Base-by-base conservation (phyloP, 1,140 invertebrate genomes). In the Bilobella aurantiaca region DNA sequence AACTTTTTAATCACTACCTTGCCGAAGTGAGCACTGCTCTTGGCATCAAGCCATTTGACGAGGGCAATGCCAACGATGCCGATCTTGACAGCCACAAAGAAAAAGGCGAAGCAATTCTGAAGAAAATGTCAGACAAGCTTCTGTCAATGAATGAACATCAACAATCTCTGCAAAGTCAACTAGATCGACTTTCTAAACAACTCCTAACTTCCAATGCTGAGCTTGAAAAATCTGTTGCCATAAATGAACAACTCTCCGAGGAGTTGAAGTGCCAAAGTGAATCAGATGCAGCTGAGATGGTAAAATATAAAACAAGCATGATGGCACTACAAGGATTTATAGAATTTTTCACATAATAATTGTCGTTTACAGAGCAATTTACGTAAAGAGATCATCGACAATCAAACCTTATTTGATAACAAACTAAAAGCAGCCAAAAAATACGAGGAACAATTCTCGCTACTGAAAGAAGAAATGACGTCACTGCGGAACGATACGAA, bases 131-230 rank as follows among this genome's bases (percentile, higher is more conserved):
- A 62, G 64, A 64, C 32, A 57, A 65, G 34, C 14, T 66, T n/a
- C n/a, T n/a, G n/a, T n/a, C n/a, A 1, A 29, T 69, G 1, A 71
- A 66, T 42, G 21, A 56, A 49, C 58, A 65, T 37, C 8, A 64
- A 12, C 59, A 66, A 21, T 25, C 32, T 25, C n/a, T 34, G 1
- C 58, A 67, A 29, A 64, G 28, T 58, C 58, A 67, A 46, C 68
- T 64, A 57, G 49, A 23, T 18, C 57, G 65, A 37, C 28, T 65
- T 8, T 30, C 23, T 3, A 65, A 65, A 56, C 21, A 64, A 3
- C 25, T 64, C 14, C 56, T 59, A n/a, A 69, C 66, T 28, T 47
- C 66, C 14, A 59, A 64, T 56, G 47, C 34, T 14, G 64, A 69
- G 56, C 30, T 69, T 3, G 68, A 66, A 64, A 66, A 62, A 30